A percentile compares a stretch with the other conserved stretches of the same genome.
Conservation (phyloP, 2,888 invertebrate genomes). For the Yponomeuta plumbellus region DNA sequence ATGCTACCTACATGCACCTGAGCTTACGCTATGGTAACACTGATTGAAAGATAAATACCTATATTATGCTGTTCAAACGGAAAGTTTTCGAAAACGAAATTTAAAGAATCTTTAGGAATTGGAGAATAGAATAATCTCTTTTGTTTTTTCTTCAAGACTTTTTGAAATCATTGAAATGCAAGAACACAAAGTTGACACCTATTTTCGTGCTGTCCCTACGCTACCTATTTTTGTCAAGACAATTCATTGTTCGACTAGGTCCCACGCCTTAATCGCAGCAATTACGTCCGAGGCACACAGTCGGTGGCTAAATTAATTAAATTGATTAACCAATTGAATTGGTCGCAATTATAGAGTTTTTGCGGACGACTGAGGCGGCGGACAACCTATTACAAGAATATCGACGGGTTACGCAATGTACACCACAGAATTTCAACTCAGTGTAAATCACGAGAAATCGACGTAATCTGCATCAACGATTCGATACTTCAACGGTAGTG, state of each 20-base stretch:
- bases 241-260: constrained; percentile 30
- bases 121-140: not conserved
- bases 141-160: too few relatives aligned
- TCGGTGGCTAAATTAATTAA: constrained; percentile 63
- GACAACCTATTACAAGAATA: constrained; percentile 32
- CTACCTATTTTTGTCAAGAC: constrained; percentile 31
- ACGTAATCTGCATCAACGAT: not conserved
- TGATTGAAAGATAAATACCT: too few relatives aligned
- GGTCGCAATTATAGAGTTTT: constrained; percentile 56
- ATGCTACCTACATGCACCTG: not conserved
- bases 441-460: not conserved
- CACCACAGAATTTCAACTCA: not conserved
- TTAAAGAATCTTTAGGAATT: too few relatives aligned
- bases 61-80: too few relatives aligned
- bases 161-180: not conserved
- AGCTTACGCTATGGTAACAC: not conserved
- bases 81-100: too few relatives aligned
- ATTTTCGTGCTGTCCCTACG: not conserved
- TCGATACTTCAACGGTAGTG: too few relatives aligned
- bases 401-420: constrained; percentile 18
- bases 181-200: not conserved
- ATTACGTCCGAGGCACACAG: constrained; percentile 47
- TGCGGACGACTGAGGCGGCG: constrained; percentile 34
- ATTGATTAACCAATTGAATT: constrained; percentile 71
- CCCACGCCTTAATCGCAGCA: constrained; percentile 62